Evolutionary conservation across 2,888 invertebrate species (phyloP), one percentile per base, ranked within the genome.

Genomic region (Papilio gigon): DNA sequence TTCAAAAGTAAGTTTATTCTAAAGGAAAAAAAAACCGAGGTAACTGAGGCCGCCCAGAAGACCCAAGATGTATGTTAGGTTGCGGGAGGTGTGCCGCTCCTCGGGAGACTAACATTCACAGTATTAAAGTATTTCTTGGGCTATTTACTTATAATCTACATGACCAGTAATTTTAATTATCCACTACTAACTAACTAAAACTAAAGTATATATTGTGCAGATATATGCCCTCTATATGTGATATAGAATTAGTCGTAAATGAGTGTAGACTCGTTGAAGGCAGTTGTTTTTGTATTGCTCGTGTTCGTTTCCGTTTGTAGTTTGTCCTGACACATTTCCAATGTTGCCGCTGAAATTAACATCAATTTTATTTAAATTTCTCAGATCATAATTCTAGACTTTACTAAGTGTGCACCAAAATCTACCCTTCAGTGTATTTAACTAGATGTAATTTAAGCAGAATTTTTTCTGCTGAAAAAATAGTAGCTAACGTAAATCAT

Each of bases 121-220:
- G 17, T 6, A 11, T 47, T 6, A 12, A 22, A 6, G 2, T 22
- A 3, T 22, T 22, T 22, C n/a, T 44, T 9, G 44, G 20, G 44
- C 20, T 47, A 47, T 47, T 47, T 47, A 47, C 47, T 47, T 47
- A 47, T 22, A 22, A 47, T 47, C 47, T 47, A 47, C 3, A 40
- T n/a, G 22, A 47, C 47, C 9, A 12, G 22, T 47, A 47, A 47
- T 47, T 47, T 47, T 44, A 44, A 47, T 47, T 47, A 47, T 12
- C 22, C 47, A 22, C 22, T 47, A 47, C 12, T 22, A 47, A 47
- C 11, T 47, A 47, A 47, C 11, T 22, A 47, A 47, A 22, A 47
- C 47, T 47, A 47, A 47, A 22, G 1, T 22, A 47, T 11, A n/a
- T n/a, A n/a, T n/a, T n/a, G n/a, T n/a, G n/a, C n/a, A n/a, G n/a